Conservation (phyloP, 2,113 vertebrate genomes). For the Cisticola juncidis region DNA sequence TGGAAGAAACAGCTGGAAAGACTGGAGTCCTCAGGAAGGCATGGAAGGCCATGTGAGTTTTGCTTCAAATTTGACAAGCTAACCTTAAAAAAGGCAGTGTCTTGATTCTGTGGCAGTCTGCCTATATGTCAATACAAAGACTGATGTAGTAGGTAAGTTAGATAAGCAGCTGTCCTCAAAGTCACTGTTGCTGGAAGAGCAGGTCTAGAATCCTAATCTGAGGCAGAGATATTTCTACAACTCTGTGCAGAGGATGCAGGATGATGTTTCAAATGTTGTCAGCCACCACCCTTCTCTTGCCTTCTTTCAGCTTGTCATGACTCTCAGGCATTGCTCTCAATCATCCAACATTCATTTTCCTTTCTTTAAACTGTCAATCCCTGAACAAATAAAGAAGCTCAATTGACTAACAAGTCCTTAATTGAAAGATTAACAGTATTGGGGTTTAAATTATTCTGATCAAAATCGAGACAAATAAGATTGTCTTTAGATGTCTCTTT, state of each 20-base stretch:
- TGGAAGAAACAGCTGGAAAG: constrained; percentile 96
- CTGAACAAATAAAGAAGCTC: not conserved
- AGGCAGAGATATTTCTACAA: not conserved
- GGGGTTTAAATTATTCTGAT: not conserved
- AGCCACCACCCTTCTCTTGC: not conserved
- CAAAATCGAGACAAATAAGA: not conserved
- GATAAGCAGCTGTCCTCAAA: not conserved
- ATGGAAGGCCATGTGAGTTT: constrained; percentile 98
- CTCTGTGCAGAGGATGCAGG: not conserved
- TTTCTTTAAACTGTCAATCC: not conserved
- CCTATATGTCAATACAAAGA: not conserved
- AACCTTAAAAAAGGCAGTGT: not conserved
- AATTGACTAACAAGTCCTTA: not conserved
- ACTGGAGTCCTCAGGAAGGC: constrained; percentile 97
- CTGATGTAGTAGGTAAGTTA: not conserved
- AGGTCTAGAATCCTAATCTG: not conserved
- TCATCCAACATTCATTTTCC: not conserved
- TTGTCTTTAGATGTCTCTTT: not conserved
- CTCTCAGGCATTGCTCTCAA: not conserved
- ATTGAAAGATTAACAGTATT: not conserved
- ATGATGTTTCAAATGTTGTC: not conserved
- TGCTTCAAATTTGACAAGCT: not conserved
- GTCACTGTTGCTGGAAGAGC: not conserved
- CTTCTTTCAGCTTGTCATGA: not conserved
- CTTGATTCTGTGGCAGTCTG: not conserved